phyloP scores from a whole-genome alignment of 2,888 invertebrate genomes.

The Tupiocoris notatus region DNA sequence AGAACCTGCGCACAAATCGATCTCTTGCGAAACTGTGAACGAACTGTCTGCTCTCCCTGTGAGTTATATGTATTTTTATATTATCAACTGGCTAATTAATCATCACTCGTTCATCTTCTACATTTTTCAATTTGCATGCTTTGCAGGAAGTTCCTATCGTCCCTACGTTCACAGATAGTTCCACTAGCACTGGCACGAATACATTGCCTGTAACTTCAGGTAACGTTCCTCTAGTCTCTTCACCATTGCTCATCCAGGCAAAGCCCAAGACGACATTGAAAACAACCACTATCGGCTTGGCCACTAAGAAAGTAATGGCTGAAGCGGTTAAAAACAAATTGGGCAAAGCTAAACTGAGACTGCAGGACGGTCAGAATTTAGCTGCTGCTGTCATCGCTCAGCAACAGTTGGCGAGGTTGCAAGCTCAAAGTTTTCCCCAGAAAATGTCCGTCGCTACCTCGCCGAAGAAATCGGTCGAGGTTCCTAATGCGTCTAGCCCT shows the following conservation, averaged over 20 bases:
- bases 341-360: slow-evolving; percentile 41
- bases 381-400: slow-evolving; percentile 16
- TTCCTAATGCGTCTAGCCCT: slow-evolving; percentile 17
- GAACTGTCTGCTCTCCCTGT: slow-evolving; percentile 3
- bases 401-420: slow-evolving; percentile 39
- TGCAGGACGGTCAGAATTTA: slow-evolving; percentile 9
- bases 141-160: slow-evolving; percentile 22
- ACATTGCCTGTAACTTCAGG: slow-evolving; percentile 25
- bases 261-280: slow-evolving; percentile 41
- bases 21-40: slow-evolving; percentile 20
- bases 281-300: slow-evolving; percentile 38
- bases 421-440: background rate
- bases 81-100: too few species aligned
- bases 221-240: slow-evolving; percentile 19
- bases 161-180: slow-evolving; percentile 16
- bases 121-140: too few species aligned
- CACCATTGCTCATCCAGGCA: slow-evolving; percentile 41
- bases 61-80: too few species aligned
- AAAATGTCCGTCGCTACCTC: slow-evolving; percentile 18
- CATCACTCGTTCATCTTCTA: too few species aligned
- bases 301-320: slow-evolving; percentile 41
- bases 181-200: slow-evolving; percentile 8
- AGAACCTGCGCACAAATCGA: slow-evolving; percentile 49
- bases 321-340: slow-evolving; percentile 46
- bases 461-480: slow-evolving; percentile 20